These are phyloP conservation scores for Eilema depressum DNA, from an alignment of 2,888 invertebrate species.

Conservation along the genomic window DNA sequence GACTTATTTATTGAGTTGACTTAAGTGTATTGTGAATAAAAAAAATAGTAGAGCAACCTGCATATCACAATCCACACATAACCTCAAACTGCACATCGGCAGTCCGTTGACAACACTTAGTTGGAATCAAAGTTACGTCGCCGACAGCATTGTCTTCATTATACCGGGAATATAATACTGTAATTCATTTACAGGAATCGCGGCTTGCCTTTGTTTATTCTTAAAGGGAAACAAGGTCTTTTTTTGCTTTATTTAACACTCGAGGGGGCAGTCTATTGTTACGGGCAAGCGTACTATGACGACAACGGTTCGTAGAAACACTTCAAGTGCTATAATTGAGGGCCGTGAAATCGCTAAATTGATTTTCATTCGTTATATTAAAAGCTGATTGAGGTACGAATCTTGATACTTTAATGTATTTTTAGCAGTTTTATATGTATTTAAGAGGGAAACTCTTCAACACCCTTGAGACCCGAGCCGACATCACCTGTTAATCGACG, in stretches of 20 bases:
- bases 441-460: neutral
- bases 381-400: neutral
- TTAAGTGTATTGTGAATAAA: no score
- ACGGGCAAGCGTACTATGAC: constrained; percentile 57
- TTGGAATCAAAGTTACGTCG: constrained; percentile 54
- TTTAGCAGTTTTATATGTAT: neutral
- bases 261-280: constrained; percentile 67
- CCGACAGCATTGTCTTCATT: constrained; percentile 75
- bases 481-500: no score
- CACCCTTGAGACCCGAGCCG: no score
- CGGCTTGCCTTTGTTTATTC: constrained; percentile 71
- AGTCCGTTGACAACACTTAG: constrained; percentile 34
- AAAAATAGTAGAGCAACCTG: neutral
- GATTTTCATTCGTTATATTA: neutral
- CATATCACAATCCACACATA: constrained; percentile 20
- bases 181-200: constrained; percentile 73
- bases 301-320: constrained; percentile 53
- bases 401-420: neutral
- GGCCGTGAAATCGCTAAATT: constrained; percentile 32
- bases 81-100: constrained; percentile 17
- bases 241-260: constrained; percentile 64
- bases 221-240: constrained; percentile 71
- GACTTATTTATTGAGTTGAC: no score
- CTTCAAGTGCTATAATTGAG: constrained; percentile 45
- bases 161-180: constrained; percentile 68